These are phyloP conservation scores for Panthera uncia DNA, from an alignment of 2,113 vertebrate genomes.

Conservation along the genomic window DNA sequence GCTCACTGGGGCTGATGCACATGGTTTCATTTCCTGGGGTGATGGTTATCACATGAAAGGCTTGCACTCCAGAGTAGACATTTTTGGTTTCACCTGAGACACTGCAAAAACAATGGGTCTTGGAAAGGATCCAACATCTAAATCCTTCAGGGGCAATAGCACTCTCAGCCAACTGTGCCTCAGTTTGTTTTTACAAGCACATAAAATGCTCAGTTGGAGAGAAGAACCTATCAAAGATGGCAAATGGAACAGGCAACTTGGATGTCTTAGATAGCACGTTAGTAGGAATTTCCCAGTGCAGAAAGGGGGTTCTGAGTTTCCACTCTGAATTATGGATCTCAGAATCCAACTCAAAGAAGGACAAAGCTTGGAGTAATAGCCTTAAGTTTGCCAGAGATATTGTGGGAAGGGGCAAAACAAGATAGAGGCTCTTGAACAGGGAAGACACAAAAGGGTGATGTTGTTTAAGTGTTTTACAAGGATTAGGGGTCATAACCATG, in stretches of 20 bases:
- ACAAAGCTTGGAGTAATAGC: conserved; percentile 38
- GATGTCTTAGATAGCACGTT: not conserved
- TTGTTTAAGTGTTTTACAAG: conserved; percentile 86
- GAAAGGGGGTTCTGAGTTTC: conserved; percentile 23
- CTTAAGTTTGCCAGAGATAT: conserved; percentile 62
- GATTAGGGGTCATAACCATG: conserved; percentile 85
- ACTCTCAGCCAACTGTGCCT: conserved; percentile 82
- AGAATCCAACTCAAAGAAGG: not conserved
- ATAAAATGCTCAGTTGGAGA: conserved; percentile 69
- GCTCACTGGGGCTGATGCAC: conserved; percentile 84
- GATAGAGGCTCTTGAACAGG: conserved; percentile 68
- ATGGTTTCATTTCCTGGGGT: conserved; percentile 89
- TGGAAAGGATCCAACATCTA: conserved; percentile 85
- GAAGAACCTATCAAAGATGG: conserved; percentile 57
- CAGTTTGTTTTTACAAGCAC: conserved; percentile 76
- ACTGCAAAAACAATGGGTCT: conserved; percentile 86
- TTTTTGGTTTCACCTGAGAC: conserved; percentile 89
- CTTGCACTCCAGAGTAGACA: conserved; percentile 85
- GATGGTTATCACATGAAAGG: conserved; percentile 87
- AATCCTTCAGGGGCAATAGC: conserved; percentile 84
- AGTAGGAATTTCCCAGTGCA: conserved; percentile 23
- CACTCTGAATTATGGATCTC: not conserved
- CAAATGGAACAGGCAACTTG: conserved; percentile 34
- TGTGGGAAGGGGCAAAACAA: conserved; percentile 42
- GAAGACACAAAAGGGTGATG: conserved; percentile 79